Evolutionary conservation across 2,113 vertebrate species (phyloP).

Genomic region (Geococcyx californianus): DNA sequence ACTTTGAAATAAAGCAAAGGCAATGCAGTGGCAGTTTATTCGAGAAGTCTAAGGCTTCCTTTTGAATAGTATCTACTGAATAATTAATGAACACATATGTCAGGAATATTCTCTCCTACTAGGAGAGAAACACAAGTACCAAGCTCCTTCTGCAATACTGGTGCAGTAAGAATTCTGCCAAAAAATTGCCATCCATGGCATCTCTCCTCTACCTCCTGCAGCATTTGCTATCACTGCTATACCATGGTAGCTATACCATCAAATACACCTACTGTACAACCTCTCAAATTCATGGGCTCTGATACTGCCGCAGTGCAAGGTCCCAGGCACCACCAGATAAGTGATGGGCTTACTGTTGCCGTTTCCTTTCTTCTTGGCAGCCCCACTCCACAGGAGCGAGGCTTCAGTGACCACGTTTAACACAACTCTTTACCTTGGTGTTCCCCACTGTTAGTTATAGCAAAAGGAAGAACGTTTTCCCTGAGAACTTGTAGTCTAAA

Average conservation of each 20-base stretch:
- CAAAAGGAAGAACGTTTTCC: background rate
- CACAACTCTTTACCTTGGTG: background rate
- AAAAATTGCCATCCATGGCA: background rate
- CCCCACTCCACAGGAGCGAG: background rate
- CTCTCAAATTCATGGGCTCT: background rate
- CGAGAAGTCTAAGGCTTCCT: background rate
- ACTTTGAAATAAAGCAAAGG: constrained; percentile 1
- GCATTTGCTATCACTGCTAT: background rate
- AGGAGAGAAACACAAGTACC: background rate
- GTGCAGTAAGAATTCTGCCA: background rate
- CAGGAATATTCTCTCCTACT: background rate
- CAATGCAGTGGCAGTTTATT: constrained; percentile 2
- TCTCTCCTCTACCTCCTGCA: background rate
- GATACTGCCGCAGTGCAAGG: background rate
- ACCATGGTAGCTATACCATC: background rate
- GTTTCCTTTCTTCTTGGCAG: background rate
- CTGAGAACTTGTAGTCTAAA: background rate
- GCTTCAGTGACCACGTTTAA: background rate
- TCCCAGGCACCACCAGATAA: background rate
- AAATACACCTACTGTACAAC: background rate
- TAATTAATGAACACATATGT: background rate
- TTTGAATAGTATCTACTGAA: background rate
- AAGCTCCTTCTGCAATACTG: background rate
- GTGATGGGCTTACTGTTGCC: background rate
- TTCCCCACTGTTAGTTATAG: background rate